These are phyloP conservation scores for Silurus asotus DNA, from an alignment of 2,113 vertebrate species.

Conservation along the genomic window DNA sequence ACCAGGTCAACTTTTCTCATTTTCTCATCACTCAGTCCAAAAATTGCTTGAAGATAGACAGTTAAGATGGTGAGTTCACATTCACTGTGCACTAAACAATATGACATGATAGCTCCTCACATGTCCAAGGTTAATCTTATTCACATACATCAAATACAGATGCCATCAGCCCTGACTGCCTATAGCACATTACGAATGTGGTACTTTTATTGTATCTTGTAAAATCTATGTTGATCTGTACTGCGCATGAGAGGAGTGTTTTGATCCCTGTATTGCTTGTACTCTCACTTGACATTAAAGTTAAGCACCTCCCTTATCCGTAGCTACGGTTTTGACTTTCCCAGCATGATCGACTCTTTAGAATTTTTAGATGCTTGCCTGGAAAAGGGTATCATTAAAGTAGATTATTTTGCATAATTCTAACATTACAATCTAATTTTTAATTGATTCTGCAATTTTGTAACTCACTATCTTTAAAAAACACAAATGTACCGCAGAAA, in stretches of 20 bases:
- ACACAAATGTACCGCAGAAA: neutral
- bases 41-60: neutral
- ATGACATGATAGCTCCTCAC: neutral
- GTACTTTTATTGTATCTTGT: neutral
- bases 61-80: neutral
- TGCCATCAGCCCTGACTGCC: neutral
- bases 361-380: neutral
- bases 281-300: neutral
- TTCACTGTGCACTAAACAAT: neutral
- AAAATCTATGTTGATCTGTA: neutral
- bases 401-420: neutral
- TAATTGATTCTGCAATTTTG: neutral
- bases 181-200: neutral
- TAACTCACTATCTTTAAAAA: neutral
- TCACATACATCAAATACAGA: neutral
- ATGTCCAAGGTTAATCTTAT: neutral
- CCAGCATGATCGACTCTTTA: neutral
- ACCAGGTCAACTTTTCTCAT: neutral
- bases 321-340: conserved; percentile 1
- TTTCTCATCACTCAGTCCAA: neutral
- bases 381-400: neutral
- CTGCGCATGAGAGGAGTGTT: neutral
- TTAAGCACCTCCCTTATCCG: neutral
- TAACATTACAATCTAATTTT: neutral
- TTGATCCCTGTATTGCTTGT: neutral